phyloP scores from a whole-genome alignment of 2,113 vertebrate species.

The Suncus etruscus region DNA sequence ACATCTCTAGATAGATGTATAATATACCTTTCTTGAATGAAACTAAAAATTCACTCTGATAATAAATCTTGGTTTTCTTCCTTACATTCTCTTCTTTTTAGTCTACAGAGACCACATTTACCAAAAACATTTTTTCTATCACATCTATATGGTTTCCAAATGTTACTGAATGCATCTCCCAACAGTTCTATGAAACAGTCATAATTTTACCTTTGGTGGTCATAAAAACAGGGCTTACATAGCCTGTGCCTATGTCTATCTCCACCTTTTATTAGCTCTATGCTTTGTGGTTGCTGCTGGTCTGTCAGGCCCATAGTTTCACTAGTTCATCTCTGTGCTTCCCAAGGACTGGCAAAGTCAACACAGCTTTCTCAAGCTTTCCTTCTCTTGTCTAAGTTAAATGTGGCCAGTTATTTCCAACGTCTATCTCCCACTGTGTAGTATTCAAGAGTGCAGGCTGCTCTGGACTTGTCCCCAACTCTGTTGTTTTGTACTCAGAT shows the following conservation, averaged over 20 bases:
- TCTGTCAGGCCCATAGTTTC: neutral
- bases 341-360: constrained; percentile 8
- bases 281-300: neutral
- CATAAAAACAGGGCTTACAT: constrained; percentile 26
- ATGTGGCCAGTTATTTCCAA: neutral
- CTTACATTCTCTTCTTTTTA: constrained; percentile 6
- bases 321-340: neutral
- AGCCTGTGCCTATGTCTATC: neutral
- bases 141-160: constrained; percentile 53
- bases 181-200: neutral
- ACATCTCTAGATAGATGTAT: neutral
- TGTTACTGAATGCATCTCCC: constrained; percentile 23
- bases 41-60: neutral
- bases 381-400: constrained; percentile 21
- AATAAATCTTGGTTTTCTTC: neutral
- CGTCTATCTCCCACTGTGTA: too few relatives aligned
- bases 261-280: neutral
- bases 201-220: constrained; percentile 26
- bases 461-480: neutral
- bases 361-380: neutral
- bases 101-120: neutral
- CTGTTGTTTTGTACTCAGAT: neutral
- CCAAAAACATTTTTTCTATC: neutral
- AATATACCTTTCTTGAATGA: neutral
- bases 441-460: neutral